phyloP scores from a whole-genome alignment of 1,140 invertebrate species.

The Drosophila athabasca region DNA sequence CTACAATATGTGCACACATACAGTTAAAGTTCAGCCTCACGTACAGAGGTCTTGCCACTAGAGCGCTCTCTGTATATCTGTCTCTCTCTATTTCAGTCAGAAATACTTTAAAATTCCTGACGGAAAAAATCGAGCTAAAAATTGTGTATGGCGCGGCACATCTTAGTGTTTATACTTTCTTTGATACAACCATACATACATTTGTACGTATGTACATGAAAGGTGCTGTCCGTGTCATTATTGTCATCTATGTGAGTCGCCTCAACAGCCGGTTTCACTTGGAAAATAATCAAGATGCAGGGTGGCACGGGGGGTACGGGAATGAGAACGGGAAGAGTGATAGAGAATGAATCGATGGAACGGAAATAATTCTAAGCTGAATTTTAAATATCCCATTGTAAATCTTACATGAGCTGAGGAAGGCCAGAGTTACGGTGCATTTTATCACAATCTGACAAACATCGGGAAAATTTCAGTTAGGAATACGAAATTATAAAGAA shows the following conservation, averaged over 20 bases:
- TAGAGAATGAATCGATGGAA: constrained; percentile 31
- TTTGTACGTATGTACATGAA: background rate
- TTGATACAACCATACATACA: no score
- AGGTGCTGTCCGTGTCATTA: background rate
- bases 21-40: no score
- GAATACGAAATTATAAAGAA: no score
- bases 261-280: constrained; percentile 24
- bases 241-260: constrained; percentile 42
- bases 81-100: no score
- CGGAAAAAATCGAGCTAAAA: no score
- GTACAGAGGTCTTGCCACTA: no score
- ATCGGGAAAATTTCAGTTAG: constrained; percentile 6
- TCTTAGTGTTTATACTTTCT: no score
- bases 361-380: constrained; percentile 38
- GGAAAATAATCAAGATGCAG: constrained; percentile 2
- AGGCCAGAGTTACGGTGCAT: constrained; percentile 11
- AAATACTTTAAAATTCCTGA: no score
- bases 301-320: background rate
- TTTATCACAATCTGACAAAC: constrained; percentile 10
- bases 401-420: background rate
- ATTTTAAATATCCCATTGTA: constrained; percentile 42
- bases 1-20: no score
- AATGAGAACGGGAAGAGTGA: background rate
- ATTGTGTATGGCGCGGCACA: no score
- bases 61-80: no score